Base-by-base conservation (phyloP, 2,797 vertebrate genomes). In the Chloroceryle amazona region DNA sequence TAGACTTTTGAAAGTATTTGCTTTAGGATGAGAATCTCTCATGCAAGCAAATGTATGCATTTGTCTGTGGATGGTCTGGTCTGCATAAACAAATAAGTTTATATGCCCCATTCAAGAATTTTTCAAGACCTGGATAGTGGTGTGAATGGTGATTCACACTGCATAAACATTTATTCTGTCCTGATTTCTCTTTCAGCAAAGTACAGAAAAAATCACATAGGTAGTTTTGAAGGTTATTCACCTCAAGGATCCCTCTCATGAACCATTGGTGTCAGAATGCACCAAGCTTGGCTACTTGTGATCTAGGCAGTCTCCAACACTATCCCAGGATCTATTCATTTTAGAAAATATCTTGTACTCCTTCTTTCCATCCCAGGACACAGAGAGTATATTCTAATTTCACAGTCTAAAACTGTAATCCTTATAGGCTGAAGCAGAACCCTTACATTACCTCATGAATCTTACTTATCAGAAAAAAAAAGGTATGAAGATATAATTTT, bases 131-230 rank as follows among this genome's bases (percentile, higher is more conserved):
- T 78, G 51, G 39, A 6, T 13, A 0, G 11, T 39, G n/a, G 4
- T 41, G 41, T 41, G 41, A 41, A 41, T 41, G 41, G 41, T 41
- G 41, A 41, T 15, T 41, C 29, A 39, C 14, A 25, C 2, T 31
- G 8, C 22, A 25, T 21, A 25, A 21, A 8, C 7, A 28, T 20
- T 55, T 26, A 2, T 31, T 51, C 1, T 21, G 14, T 51, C 20
- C 23, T 23, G 18, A 0, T 57, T 74, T 74, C 31, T 19, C 5
- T 75, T 87, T 29, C 35, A 57, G 49, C 8, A 79, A 81, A 75
- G 3, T 4, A 18, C 11, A 60, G n/a, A 74, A 49, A 14, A 88
- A 67, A 49, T 52, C 17, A 4, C 0, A 0, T 9, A 7, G 23
- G 23, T 46, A 25, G 12, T 55, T 81, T 26, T 57, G 66, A 60